Percentiles rank a stretch among this genome's conserved stretches.
These are phyloP conservation scores for Hemichromis elongatus DNA, from an alignment of 2,113 vertebrate species.

Conservation along the genomic window DNA sequence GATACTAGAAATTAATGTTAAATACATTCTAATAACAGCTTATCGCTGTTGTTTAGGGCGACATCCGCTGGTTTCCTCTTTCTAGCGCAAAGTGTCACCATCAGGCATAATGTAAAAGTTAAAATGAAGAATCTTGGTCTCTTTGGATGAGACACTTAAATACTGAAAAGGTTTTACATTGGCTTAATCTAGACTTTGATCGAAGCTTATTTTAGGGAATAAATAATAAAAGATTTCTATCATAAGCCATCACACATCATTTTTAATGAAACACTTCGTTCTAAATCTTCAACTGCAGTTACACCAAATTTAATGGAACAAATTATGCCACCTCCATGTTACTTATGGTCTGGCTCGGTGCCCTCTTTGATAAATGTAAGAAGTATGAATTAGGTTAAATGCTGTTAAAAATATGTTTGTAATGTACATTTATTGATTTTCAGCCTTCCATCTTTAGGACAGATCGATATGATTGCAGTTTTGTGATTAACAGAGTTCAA, in stretches of 20 bases:
- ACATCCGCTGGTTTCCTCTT: no score
- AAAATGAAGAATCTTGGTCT: not conserved
- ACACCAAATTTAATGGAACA: not conserved
- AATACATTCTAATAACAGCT: no score
- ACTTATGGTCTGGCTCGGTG: fast-evolving
- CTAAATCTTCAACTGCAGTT: not conserved
- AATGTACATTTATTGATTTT: not conserved
- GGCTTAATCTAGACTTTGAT: not conserved
- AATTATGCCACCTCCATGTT: not conserved
- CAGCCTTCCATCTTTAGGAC: not conserved
- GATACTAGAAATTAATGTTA: no score
- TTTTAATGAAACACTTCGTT: not conserved
- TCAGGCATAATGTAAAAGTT: not conserved
- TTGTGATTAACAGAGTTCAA: not conserved
- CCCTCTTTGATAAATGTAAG: not conserved
- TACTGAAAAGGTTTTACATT: not conserved
- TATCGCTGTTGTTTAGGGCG: no score
- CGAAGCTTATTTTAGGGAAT: not conserved
- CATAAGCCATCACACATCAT: not conserved
- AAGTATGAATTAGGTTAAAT: not conserved
- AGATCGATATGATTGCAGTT: not conserved
- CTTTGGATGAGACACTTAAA: not conserved
- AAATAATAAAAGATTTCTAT: not conserved
- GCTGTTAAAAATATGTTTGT: not conserved
- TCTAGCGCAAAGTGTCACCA: no score